Percentiles rank a stretch among this genome's conserved stretches.
These are phyloP conservation scores for Coelopa pilipes DNA, from an alignment of 2,888 invertebrate genomes.

Conservation along the genomic window DNA sequence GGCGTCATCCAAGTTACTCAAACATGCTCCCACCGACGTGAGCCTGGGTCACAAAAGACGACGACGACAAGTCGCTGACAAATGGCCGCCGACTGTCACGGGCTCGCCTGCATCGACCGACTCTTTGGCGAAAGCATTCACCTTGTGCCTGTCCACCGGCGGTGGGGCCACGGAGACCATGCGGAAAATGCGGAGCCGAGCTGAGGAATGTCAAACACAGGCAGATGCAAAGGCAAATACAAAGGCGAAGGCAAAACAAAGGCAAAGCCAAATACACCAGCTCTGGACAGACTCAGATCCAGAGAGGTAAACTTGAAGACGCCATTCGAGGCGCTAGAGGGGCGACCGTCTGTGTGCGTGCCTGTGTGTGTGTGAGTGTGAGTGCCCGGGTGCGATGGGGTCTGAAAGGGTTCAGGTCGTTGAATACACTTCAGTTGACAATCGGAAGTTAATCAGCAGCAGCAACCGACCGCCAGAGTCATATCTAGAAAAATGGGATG, in stretches of 20 bases:
- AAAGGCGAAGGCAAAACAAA: constrained; percentile 12
- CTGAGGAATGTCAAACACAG: background rate
- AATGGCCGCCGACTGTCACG: too few relatives aligned
- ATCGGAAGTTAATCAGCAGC: constrained; percentile 37
- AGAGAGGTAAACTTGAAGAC: too few relatives aligned
- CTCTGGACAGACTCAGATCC: background rate
- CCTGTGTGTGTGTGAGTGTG: background rate
- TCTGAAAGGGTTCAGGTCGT: constrained; percentile 26
- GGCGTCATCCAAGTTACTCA: too few relatives aligned
- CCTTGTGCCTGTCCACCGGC: too few relatives aligned
- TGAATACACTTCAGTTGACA: constrained; percentile 33
- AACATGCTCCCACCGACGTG: too few relatives aligned
- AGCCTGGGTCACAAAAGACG: too few relatives aligned
- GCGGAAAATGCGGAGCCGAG: too few relatives aligned
- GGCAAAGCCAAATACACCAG: constrained; percentile 23
- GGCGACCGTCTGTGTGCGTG: too few relatives aligned
- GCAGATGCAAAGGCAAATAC: constrained; percentile 1
- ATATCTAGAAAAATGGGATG: constrained; percentile 15
- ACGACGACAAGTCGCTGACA: too few relatives aligned
- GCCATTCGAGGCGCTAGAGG: background rate
- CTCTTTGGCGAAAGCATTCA: too few relatives aligned
- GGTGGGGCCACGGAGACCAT: too few relatives aligned
- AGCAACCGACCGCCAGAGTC: constrained; percentile 1
- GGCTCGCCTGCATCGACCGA: too few relatives aligned
- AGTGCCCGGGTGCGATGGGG: background rate